These are phyloP conservation scores for Lathronympha strigana DNA, from an alignment of 2,888 invertebrate genomes.

Conservation along the genomic window DNA sequence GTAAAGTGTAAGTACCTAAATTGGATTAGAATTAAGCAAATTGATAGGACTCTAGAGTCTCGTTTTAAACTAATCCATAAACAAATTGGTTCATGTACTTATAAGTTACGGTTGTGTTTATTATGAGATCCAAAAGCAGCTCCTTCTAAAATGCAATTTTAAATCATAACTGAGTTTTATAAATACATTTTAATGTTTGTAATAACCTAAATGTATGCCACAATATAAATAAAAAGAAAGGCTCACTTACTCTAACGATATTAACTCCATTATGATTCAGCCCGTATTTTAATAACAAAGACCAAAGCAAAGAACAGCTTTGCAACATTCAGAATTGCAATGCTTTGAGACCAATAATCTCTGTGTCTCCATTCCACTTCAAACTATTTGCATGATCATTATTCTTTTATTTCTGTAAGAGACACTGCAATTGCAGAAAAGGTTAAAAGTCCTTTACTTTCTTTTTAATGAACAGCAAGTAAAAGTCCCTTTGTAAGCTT, in stretches of 20 bases:
- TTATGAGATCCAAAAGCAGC: no score
- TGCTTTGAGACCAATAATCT: conserved; percentile 33
- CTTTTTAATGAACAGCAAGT: conserved; percentile 25
- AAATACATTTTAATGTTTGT: neutral
- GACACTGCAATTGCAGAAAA: conserved; percentile 26
- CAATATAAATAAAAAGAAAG: conserved; percentile 22
- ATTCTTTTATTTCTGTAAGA: conserved; percentile 25
- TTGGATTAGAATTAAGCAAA: no score
- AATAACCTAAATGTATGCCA: conserved; percentile 2
- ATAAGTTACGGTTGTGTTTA: no score
- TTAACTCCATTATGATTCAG: conserved; percentile 30
- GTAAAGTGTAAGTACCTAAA: no score
- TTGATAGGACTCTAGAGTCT: no score
- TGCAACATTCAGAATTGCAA: conserved; percentile 17
- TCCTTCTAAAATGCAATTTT: no score
- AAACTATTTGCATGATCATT: conserved; percentile 31
- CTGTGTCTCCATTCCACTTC: conserved; percentile 31
- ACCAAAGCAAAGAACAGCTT: conserved; percentile 19
- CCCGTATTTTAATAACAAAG: conserved; percentile 37
- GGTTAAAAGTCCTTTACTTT: conserved; percentile 20
- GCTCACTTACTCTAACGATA: conserved; percentile 14
- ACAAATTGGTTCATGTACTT: no score
- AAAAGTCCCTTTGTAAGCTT: conserved; percentile 32
- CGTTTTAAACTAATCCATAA: no score
- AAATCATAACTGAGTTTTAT: neutral